Conservation (phyloP, 2,888 invertebrate species). For the Harpalus rufipes region DNA sequence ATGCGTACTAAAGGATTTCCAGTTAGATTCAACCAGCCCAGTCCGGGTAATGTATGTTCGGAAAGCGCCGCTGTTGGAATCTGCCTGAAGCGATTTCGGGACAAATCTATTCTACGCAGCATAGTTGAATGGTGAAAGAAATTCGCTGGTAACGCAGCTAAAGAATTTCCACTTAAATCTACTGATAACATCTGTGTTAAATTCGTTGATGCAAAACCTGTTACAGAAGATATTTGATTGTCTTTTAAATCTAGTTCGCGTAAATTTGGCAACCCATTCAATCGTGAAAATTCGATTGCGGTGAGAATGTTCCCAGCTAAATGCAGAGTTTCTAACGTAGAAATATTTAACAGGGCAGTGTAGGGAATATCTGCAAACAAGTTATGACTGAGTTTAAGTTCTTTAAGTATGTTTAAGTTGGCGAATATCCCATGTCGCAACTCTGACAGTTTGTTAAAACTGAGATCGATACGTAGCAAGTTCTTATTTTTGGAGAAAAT, state of each 20-base stretch:
- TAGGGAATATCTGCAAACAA: conserved; percentile 88
- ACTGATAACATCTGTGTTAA: conserved; percentile 86
- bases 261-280: conserved; percentile 87
- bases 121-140: conserved; percentile 87
- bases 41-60: conserved; percentile 84
- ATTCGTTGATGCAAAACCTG: conserved; percentile 87
- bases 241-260: conserved; percentile 86
- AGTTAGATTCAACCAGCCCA: conserved; percentile 89
- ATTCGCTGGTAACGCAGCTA: conserved; percentile 88
- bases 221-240: conserved; percentile 86
- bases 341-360: conserved; percentile 86
- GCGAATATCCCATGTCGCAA: conserved; percentile 87
- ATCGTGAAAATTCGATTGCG: conserved; percentile 86
- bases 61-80: conserved; percentile 89
- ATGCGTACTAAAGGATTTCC: conserved; percentile 89
- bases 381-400: conserved; percentile 87
- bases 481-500: conserved; percentile 89
- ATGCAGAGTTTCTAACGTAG: conserved; percentile 86
- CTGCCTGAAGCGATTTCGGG: conserved; percentile 88
- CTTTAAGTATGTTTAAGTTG: conserved; percentile 86
- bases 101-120: conserved; percentile 87
- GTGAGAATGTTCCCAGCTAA: conserved; percentile 84
- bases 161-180: conserved; percentile 87
- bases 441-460: conserved; percentile 83
- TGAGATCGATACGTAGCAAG: conserved; percentile 85